phyloP scores from a whole-genome alignment of 1,140 invertebrate genomes.

The Agraylea sexmaculata region DNA sequence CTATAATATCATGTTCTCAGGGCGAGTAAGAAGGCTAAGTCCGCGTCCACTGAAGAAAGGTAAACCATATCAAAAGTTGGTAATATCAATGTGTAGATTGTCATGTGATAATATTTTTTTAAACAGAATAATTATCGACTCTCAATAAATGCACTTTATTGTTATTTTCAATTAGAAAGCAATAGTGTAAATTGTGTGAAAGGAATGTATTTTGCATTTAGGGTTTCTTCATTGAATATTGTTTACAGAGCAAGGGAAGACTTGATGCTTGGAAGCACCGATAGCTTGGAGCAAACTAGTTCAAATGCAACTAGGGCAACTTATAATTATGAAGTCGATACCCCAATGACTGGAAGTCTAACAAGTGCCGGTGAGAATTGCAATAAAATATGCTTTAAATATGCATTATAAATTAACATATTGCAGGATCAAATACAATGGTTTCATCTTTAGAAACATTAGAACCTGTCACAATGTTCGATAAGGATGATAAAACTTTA shows the following conservation, averaged over 20 bases:
- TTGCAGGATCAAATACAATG: slow-evolving; percentile 57
- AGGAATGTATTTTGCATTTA: no score
- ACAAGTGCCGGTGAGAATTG: slow-evolving; percentile 49
- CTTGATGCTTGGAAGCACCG: slow-evolving; percentile 52
- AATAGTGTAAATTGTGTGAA: no score
- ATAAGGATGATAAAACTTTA: slow-evolving; percentile 22
- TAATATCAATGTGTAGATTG: no score
- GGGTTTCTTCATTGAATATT: slow-evolving; percentile 8
- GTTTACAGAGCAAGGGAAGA: slow-evolving; percentile 39
- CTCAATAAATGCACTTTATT: slow-evolving; percentile 23
- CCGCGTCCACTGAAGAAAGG: slow-evolving; percentile 5
- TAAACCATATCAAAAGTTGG: no score
- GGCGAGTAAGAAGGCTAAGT: slow-evolving; percentile 3
- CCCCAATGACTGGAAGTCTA: slow-evolving; percentile 68
- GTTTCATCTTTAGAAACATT: slow-evolving; percentile 57
- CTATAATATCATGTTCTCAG: slow-evolving; percentile 1
- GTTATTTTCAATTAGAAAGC: no score
- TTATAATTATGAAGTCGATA: slow-evolving; percentile 72
- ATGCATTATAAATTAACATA: neutral
- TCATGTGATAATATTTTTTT: no score
- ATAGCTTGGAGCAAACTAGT: slow-evolving; percentile 55
- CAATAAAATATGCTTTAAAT: neutral
- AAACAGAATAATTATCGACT: no score
- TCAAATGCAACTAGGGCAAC: slow-evolving; percentile 69
- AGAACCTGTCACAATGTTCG: slow-evolving; percentile 40